These are phyloP conservation scores for Lucilia sericata DNA, from an alignment of 1,140 invertebrate genomes.

Conservation along the genomic window DNA sequence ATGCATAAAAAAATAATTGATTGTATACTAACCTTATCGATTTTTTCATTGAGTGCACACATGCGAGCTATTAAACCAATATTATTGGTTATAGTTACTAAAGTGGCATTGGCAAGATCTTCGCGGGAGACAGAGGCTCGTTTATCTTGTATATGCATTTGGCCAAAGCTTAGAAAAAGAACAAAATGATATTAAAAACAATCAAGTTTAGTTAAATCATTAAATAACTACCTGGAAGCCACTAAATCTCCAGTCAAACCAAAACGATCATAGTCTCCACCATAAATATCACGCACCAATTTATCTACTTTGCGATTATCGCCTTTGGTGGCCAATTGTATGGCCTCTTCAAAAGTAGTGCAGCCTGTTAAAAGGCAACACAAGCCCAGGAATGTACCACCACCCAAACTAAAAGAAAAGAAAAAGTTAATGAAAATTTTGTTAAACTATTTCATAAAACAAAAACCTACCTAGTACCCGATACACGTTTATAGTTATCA, in stretches of 20 bases:
- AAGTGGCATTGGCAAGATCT: constrained; percentile 93
- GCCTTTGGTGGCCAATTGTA: constrained; percentile 91
- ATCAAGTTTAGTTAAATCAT: constrained; percentile 76
- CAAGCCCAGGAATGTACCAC: constrained; percentile 96
- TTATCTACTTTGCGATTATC: constrained; percentile 97
- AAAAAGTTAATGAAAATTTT: no score
- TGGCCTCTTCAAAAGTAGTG: constrained; percentile 97
- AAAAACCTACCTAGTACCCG: constrained; percentile 97
- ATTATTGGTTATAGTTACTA: constrained; percentile 99
- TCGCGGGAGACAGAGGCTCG: constrained; percentile 82
- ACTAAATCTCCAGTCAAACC: constrained; percentile 93
- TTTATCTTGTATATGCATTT: constrained; percentile 93
- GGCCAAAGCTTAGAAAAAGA: constrained; percentile 86
- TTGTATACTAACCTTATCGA: constrained; percentile 78
- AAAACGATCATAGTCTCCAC: constrained; percentile 94
- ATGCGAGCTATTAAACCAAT: constrained; percentile 98
- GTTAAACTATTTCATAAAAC: no score
- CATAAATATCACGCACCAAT: constrained; percentile 96
- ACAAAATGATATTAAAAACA: background rate
- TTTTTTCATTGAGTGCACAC: constrained; percentile 94
- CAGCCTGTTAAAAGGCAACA: constrained; percentile 96
- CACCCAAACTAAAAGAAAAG: constrained; percentile 89
- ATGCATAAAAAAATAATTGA: background rate
- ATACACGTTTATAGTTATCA: constrained; percentile 91
- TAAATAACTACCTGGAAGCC: constrained; percentile 84